These are phyloP conservation scores for Boloria euphrosyne DNA, from an alignment of 2,888 invertebrate genomes.

Conservation along the genomic window DNA sequence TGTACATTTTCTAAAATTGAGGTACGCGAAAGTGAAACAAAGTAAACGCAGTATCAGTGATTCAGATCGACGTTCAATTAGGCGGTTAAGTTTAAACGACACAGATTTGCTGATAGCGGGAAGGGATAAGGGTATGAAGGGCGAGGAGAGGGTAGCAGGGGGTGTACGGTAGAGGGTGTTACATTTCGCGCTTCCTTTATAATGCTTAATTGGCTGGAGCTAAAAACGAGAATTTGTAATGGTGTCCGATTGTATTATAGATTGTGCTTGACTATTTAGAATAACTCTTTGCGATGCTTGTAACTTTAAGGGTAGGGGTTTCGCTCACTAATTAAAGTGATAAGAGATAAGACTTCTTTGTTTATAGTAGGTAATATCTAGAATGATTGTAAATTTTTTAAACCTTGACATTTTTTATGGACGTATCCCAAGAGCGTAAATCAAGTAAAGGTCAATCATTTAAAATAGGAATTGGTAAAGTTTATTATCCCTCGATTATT, in stretches of 20 bases:
- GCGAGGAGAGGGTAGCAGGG: not conserved
- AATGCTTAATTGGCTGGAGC: conserved; percentile 24
- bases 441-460: no score
- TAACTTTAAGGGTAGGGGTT: no score
- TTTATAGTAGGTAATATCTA: no score
- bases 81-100: conserved; percentile 16
- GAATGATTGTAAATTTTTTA: no score
- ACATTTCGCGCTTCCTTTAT: conserved; percentile 18
- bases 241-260: conserved; percentile 12
- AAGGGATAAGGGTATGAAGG: not conserved
- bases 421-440: no score
- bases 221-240: conserved; percentile 21
- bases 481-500: no score
- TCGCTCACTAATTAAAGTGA: no score
- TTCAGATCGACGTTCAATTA: conserved; percentile 15
- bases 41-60: not conserved
- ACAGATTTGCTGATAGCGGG: conserved; percentile 6
- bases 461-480: no score
- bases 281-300: not conserved
- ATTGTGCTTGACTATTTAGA: not conserved
- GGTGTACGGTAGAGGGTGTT: conserved; percentile 2
- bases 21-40: no score
- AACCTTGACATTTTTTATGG: no score
- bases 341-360: no score
- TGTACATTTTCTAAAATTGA: no score